Conservation (phyloP, 2,113 vertebrate genomes). For the Prunella himalayana region DNA sequence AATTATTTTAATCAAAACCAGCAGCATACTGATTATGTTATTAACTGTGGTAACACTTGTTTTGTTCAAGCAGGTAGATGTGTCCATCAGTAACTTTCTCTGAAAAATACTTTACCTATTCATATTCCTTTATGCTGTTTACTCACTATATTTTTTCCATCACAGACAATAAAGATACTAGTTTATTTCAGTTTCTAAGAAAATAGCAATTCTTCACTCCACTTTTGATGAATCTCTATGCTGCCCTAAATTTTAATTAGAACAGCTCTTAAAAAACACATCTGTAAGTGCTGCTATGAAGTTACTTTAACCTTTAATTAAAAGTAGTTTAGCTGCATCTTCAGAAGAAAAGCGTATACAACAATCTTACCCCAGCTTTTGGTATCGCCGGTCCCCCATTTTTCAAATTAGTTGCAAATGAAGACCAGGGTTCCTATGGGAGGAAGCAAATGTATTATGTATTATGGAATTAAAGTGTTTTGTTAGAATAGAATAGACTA, state of each 20-base stretch:
- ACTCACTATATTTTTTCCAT: neutral
- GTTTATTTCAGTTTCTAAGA: neutral
- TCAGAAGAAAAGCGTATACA: neutral
- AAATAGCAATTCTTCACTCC: neutral
- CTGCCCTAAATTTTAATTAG: neutral
- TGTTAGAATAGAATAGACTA: neutral
- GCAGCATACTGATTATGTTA: neutral
- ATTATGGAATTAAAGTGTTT: neutral
- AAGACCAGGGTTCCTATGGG: constrained; percentile 81
- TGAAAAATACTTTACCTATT: neutral
- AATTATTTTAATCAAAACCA: neutral
- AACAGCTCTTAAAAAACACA: neutral
- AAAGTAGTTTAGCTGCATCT: neutral
- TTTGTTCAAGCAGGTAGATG: neutral
- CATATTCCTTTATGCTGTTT: neutral
- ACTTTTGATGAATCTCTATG: neutral
- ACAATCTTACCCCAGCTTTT: constrained; percentile 70
- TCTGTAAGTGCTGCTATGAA: neutral
- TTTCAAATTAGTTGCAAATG: constrained; percentile 75
- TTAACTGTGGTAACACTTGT: neutral
- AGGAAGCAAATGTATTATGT: neutral
- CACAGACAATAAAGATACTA: neutral
- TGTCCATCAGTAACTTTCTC: neutral
- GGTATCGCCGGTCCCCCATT: neutral
- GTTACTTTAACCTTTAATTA: neutral